Conservation (phyloP, 2,113 vertebrate species). For the Corythornis madagascariensis region DNA sequence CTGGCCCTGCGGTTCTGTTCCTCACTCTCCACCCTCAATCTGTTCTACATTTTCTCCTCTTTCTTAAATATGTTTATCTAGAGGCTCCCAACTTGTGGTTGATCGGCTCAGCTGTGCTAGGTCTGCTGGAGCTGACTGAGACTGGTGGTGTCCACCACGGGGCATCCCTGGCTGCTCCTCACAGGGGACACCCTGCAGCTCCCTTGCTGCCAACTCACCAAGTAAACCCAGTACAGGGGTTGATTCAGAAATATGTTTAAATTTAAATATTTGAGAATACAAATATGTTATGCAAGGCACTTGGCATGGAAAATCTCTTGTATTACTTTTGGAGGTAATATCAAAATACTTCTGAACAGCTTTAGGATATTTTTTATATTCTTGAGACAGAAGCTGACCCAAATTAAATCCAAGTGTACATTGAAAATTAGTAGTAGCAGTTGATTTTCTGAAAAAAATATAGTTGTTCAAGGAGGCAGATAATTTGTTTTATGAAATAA, state of each 20-base stretch:
- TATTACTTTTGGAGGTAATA: neutral
- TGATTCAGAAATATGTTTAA: neutral
- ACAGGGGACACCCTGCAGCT: neutral
- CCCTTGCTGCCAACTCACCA: neutral
- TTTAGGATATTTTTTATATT: neutral
- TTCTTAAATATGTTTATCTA: neutral
- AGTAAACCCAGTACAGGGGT: fast-evolving
- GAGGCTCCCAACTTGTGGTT: neutral
- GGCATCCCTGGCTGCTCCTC: too few species aligned
- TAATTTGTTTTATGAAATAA: neutral
- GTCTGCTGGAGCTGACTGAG: fast-evolving
- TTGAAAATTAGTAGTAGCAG: neutral
- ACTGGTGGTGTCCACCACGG: fast-evolving
- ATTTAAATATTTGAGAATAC: neutral
- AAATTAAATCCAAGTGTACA: neutral
- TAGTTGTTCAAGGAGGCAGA: neutral
- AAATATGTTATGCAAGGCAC: neutral
- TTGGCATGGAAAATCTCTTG: neutral
- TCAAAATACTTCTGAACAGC: neutral
- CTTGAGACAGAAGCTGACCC: neutral
- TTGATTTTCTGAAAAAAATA: neutral
- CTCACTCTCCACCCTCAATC: too few species aligned
- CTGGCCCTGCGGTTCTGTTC: neutral
- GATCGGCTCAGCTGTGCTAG: neutral
- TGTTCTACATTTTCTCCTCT: neutral